phyloP scores from a whole-genome alignment of 2,888 invertebrate species.

The Tenthredo mesomela region DNA sequence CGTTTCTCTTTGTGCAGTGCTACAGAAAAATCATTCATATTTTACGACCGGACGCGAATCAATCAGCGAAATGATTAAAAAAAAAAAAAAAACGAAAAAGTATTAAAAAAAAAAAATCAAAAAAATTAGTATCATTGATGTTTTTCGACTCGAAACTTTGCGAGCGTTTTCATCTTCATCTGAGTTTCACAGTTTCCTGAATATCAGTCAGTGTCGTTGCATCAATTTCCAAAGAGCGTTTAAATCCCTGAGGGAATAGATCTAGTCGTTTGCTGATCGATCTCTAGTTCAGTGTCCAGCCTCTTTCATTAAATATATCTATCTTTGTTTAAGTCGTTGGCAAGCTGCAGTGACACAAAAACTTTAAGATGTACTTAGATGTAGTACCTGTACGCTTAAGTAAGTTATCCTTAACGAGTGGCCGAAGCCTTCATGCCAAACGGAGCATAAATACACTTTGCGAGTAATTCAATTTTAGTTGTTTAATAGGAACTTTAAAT shows the following conservation, averaged over 20 bases:
- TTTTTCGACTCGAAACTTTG: neutral
- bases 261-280: neutral
- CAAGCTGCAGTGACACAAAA: neutral
- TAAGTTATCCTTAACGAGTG: slow-evolving; percentile 59
- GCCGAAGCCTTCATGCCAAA: slow-evolving; percentile 68
- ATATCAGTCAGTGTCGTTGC: neutral
- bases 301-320: neutral
- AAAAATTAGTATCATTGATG: neutral
- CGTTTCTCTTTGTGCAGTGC: neutral
- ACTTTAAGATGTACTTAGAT: neutral
- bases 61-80: neutral
- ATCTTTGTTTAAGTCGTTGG: neutral
- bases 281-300: neutral
- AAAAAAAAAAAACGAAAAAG: neutral
- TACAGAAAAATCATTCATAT: neutral
- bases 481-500: neutral
- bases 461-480: slow-evolving; percentile 41
- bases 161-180: neutral
- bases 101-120: neutral
- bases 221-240: neutral
- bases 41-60: neutral
- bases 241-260: neutral
- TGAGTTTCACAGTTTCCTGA: neutral
- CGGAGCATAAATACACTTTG: slow-evolving; percentile 64
- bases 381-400: neutral